These are phyloP conservation scores for Chirona hameri DNA, from an alignment of 2,888 invertebrate genomes.

Conservation along the genomic window DNA sequence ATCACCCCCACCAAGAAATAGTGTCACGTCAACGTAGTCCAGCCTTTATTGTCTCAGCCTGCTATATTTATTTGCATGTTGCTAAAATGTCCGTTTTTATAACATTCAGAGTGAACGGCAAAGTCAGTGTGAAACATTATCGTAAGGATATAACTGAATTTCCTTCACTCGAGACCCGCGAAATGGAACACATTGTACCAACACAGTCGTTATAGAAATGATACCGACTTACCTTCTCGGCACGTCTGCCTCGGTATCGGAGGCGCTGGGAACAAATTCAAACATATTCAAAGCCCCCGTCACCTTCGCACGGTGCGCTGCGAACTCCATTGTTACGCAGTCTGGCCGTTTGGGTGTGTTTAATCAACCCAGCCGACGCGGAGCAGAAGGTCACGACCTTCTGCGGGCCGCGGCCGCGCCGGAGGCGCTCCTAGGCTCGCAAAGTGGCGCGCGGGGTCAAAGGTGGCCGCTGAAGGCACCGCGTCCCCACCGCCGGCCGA, in stretches of 20 bases:
- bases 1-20: too few species aligned
- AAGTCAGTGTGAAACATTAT: too few species aligned
- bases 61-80: too few species aligned
- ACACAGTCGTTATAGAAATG: too few species aligned
- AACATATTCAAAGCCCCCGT: conserved; percentile 2
- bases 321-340: neutral
- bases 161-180: too few species aligned
- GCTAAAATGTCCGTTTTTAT: too few species aligned
- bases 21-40: too few species aligned
- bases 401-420: neutral
- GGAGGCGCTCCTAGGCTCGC: neutral
- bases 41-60: too few species aligned
- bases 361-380: neutral
- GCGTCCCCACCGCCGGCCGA: neutral
- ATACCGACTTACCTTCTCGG: neutral
- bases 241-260: neutral
- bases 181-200: too few species aligned
- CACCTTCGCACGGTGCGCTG: neutral
- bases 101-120: too few species aligned
- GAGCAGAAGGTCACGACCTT: neutral
- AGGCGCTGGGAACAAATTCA: neutral
- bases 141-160: too few species aligned
- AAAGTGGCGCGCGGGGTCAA: neutral
- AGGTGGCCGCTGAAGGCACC: neutral
- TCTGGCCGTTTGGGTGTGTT: neutral